Conservation (phyloP, 2,888 invertebrate genomes). For the Lepidocyrtoides sp. region DNA sequence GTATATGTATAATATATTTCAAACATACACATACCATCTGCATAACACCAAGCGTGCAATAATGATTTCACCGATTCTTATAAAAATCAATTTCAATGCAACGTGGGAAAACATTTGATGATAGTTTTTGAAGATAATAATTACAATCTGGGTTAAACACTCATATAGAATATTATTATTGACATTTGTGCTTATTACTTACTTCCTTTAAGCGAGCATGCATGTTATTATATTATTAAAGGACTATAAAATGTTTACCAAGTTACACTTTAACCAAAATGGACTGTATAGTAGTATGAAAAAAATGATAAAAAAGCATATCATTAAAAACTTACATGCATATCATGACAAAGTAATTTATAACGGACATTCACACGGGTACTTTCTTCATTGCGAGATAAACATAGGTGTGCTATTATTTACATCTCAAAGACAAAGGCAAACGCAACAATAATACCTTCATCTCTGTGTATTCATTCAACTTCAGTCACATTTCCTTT, state of each 20-base stretch:
- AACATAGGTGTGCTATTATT: conserved; percentile 6
- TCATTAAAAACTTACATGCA: not conserved
- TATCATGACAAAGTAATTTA: conserved; percentile 19
- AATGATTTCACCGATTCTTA: not conserved
- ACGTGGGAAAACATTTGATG: not conserved
- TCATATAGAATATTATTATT: not conserved
- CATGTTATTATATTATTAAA: not conserved
- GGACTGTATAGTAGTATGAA: not conserved
- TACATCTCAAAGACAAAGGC: not conserved
- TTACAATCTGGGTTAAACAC: not conserved
- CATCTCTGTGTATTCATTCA: not conserved
- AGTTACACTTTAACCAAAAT: not conserved
- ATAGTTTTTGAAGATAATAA: not conserved
- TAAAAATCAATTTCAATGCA: not conserved
- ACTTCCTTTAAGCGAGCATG: not conserved
- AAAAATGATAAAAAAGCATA: conserved; percentile 12
- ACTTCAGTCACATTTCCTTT: too few relatives aligned
- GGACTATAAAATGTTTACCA: not conserved
- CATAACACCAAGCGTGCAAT: too few relatives aligned
- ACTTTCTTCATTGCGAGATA: not conserved
- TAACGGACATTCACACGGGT: not conserved
- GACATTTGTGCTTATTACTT: conserved; percentile 6
- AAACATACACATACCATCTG: not conserved
- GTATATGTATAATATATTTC: too few relatives aligned
- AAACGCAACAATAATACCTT: not conserved